These are phyloP conservation scores for Muscicapa striata DNA, from an alignment of 2,797 vertebrate genomes.

Conservation along the genomic window DNA sequence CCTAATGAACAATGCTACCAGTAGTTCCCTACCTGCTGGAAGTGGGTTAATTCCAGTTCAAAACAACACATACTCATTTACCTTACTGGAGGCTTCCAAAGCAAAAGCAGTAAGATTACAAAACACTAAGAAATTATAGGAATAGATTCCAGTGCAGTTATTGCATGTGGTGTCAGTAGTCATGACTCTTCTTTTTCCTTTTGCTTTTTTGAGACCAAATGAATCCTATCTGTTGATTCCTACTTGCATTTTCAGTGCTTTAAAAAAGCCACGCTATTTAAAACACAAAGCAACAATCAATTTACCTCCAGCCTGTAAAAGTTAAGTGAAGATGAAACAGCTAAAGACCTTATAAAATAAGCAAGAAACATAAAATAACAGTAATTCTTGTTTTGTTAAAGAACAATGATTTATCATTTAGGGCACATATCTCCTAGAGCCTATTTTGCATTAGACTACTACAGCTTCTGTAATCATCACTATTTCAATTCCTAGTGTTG, in stretches of 20 bases:
- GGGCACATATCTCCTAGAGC: conserved; percentile 46
- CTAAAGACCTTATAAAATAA: conserved; percentile 58
- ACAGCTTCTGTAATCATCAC: conserved; percentile 37
- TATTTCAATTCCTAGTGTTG: conserved; percentile 34
- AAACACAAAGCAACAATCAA: conserved; percentile 33
- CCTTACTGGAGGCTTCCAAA: neutral
- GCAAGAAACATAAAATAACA: conserved; percentile 49
- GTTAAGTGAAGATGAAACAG: conserved; percentile 50
- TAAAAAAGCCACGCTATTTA: conserved; percentile 21
- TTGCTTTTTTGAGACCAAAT: neutral
- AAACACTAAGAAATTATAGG: neutral
- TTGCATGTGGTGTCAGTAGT: neutral
- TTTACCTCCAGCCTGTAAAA: conserved; percentile 45
- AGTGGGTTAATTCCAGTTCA: neutral
- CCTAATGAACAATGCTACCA: neutral
- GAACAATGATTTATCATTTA: conserved; percentile 45
- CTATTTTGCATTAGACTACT: conserved; percentile 57
- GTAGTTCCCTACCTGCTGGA: neutral
- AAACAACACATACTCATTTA: neutral
- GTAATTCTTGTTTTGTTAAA: conserved; percentile 60
- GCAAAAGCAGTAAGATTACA: neutral
- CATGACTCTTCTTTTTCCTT: neutral
- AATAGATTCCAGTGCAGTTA: neutral
- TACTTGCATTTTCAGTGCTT: neutral
- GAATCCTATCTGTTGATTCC: neutral